Evolutionary conservation across 2,797 vertebrate genomes (phyloP), one percentile per base, ranked within the genome.

Genomic region (Esox lucius): DNA sequence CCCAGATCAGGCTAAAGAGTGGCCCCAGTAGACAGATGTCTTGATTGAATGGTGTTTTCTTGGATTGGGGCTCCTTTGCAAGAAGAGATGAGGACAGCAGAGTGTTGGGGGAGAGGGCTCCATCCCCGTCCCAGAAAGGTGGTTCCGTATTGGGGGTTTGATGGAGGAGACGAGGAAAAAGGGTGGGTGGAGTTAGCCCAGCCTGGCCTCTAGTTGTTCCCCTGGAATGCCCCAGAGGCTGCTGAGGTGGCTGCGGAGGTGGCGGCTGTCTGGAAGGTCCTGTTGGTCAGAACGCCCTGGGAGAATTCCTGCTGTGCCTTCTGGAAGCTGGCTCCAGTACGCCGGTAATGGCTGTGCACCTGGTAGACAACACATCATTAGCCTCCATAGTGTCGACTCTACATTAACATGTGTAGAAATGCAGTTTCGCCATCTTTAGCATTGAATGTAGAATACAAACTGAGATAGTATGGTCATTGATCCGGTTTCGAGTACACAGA

Each of bases 271-370:
- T 96, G 97, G 92, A 99, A 95, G 79, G 89, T 91, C 73, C 95
- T 93, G 87, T 84, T 99, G 88, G 90, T 94, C 80, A 99, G 87
- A 80, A 99, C 95, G 26, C 96, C 98, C 83, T 97, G 96, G n/a
- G 98, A 98, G 74, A 99, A 96, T 73, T 99, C 98, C 78, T 98
- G 96, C 88, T 99, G 97, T 0, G 98, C 98, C 85, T 97, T 96
- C 56, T 98, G 95, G 93, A 99, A 99, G 82, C 95, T 99, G 87
- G 98, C 98, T 3, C 97, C 96, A 0, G 97, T 97, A 71, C 93
- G 93, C 17, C 97, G 96, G 76, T 98, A 99, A 80, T 95, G 83
- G 71, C 95, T 92, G 56, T 99, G 98, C 56, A 98, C 97, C 98
- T 99, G 42, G 42, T 13, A 69, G 8, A 35, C 48, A 72, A 86